Conservation (phyloP, 1,140 invertebrate genomes). For the Conopomorpha cramerella region DNA sequence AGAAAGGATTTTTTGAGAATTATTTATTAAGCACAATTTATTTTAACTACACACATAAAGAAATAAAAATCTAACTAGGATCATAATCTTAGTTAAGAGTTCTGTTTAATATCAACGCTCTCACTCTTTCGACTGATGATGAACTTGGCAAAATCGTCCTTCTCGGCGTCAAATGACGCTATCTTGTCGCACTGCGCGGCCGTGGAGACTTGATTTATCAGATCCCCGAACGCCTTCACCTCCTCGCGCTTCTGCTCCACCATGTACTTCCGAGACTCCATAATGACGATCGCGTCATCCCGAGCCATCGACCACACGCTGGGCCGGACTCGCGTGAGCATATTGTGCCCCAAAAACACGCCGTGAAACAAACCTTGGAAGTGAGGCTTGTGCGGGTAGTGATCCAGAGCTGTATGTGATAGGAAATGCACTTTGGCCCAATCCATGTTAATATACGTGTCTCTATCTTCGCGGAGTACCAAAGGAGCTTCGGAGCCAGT, state of each 20-base stretch:
- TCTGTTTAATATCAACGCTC: constrained; percentile 34
- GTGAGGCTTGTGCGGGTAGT: constrained; percentile 55
- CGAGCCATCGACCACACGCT: constrained; percentile 56
- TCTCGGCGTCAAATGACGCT: constrained; percentile 30
- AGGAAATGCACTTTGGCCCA: constrained; percentile 64
- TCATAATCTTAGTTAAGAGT: too few relatives aligned
- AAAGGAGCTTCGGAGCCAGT: constrained; percentile 27
- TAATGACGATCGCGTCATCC: constrained; percentile 54
- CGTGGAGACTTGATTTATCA: constrained; percentile 54
- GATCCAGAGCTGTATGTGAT: constrained; percentile 55
- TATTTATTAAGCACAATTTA: too few relatives aligned
- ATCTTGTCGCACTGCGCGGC: constrained; percentile 32
- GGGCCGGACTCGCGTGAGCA: constrained; percentile 46
- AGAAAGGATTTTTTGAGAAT: too few relatives aligned
- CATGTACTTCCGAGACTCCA: constrained; percentile 65
- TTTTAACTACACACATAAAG: too few relatives aligned
- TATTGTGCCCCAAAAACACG: constrained; percentile 64
- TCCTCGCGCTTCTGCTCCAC: constrained; percentile 62
- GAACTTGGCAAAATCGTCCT: constrained; percentile 46
- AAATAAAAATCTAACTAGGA: too few relatives aligned
- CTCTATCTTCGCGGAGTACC: constrained; percentile 42
- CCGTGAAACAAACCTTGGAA: constrained; percentile 64
- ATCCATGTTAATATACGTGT: constrained; percentile 50
- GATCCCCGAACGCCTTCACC: constrained; percentile 57
- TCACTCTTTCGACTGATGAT: constrained; percentile 35